These are phyloP conservation scores for Phaedon cochleariae DNA, from an alignment of 2,888 invertebrate genomes.

Conservation along the genomic window DNA sequence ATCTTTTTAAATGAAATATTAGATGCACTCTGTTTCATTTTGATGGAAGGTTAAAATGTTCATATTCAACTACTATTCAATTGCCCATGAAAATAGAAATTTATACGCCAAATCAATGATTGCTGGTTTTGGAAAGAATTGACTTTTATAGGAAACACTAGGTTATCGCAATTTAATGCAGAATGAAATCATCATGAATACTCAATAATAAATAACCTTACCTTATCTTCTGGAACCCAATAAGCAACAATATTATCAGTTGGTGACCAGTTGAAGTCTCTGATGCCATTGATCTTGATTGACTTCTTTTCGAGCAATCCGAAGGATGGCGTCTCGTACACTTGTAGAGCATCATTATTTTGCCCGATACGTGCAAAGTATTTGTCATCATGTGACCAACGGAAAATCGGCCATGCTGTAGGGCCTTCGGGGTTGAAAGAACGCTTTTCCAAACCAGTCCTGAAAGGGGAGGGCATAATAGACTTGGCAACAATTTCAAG, in stretches of 20 bases:
- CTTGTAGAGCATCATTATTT: constrained; percentile 79
- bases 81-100: too few species aligned
- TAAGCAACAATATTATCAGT: constrained; percentile 96
- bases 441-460: constrained; percentile 91
- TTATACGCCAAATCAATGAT: too few species aligned
- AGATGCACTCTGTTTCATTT: too few species aligned
- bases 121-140: too few species aligned
- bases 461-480: constrained; percentile 48
- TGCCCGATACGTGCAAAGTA: constrained; percentile 85
- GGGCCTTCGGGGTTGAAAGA: constrained; percentile 87
- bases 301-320: constrained; percentile 94
- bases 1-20: too few species aligned
- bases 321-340: constrained; percentile 97
- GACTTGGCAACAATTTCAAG: too few species aligned
- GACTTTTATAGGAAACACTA: too few species aligned
- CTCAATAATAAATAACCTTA: neutral
- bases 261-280: constrained; percentile 98
- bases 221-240: constrained; percentile 94
- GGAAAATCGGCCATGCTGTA: constrained; percentile 89
- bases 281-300: constrained; percentile 87
- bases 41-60: too few species aligned
- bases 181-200: too few species aligned
- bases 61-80: too few species aligned
- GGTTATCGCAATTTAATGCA: too few species aligned
- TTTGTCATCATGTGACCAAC: constrained; percentile 96